Evolutionary conservation across 2,888 invertebrate species (phyloP).

Genomic region (Brenthis ino): DNA sequence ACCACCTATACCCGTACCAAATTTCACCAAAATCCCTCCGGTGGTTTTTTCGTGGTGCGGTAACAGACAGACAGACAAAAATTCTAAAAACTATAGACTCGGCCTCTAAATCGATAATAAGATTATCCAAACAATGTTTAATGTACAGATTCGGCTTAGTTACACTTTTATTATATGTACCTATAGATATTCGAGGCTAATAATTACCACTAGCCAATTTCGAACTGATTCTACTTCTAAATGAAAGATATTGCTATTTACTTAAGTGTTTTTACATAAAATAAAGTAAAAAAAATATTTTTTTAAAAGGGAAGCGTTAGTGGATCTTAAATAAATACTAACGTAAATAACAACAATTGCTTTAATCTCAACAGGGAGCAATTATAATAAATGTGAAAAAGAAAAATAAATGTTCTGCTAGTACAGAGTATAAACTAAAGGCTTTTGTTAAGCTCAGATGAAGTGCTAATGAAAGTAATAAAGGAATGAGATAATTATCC

Average conservation of each 20-base stretch:
- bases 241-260: background rate
- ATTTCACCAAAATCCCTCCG: too few relatives aligned
- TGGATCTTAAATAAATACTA: slow-evolving; percentile 4
- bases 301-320: too few relatives aligned
- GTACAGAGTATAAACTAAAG: slow-evolving; percentile 24
- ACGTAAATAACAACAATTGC: slow-evolving; percentile 20
- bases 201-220: slow-evolving; percentile 11
- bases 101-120: too few relatives aligned
- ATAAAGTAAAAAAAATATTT: too few relatives aligned
- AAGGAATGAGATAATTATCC: slow-evolving; percentile 33
- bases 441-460: slow-evolving; percentile 18
- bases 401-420: slow-evolving; percentile 17
- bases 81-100: too few relatives aligned
- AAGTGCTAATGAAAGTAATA: slow-evolving; percentile 34
- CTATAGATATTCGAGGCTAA: background rate
- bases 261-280: too few relatives aligned
- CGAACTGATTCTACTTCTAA: background rate
- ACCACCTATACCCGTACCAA: too few relatives aligned
- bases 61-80: too few relatives aligned
- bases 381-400: slow-evolving; percentile 14
- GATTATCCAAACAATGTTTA: too few relatives aligned
- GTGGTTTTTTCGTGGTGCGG: too few relatives aligned
- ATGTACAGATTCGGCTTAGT: too few relatives aligned
- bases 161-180: too few relatives aligned
- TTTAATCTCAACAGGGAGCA: slow-evolving; percentile 12